Conservation (phyloP, 2,888 invertebrate species). For the Lacanobia wlatinum region DNA sequence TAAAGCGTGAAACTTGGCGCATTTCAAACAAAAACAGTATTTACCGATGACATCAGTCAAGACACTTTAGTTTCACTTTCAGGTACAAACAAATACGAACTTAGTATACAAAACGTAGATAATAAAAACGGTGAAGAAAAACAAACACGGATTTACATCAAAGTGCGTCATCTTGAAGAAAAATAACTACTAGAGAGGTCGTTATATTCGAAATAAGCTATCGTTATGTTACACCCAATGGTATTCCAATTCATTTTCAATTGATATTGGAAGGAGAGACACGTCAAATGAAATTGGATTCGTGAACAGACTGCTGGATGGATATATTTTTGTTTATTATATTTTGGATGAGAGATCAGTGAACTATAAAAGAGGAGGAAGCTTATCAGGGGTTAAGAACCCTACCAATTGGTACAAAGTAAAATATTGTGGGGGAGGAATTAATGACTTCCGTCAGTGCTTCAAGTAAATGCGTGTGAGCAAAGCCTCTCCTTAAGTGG, state of each 20-base stretch:
- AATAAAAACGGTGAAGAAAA: constrained; percentile 39
- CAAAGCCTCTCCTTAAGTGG: not conserved
- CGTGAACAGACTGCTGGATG: constrained; percentile 26
- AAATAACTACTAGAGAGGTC: constrained; percentile 1
- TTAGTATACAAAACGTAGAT: constrained; percentile 34
- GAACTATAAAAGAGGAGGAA: constrained; percentile 6
- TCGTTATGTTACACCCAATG: not conserved
- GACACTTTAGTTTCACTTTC: constrained; percentile 54
- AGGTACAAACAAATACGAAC: constrained; percentile 42
- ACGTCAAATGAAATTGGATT: constrained; percentile 44
- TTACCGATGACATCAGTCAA: constrained; percentile 47
- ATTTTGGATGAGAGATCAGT: constrained; percentile 15
- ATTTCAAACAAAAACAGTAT: constrained; percentile 46
- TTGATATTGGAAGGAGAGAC: constrained; percentile 35
- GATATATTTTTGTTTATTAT: constrained; percentile 27
- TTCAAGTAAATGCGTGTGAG: not conserved
- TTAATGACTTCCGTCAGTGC: not conserved
- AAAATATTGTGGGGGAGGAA: not conserved
- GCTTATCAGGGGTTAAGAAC: not conserved
- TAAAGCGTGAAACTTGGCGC: constrained; percentile 43
- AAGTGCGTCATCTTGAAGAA: constrained; percentile 40
- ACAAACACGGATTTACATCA: constrained; percentile 25
- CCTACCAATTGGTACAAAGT: not conserved
- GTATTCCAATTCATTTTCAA: constrained; percentile 27
- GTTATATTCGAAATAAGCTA: constrained; percentile 9